phyloP scores from a whole-genome alignment of 2,113 vertebrate species.

The Piliocolobus tephrosceles region DNA sequence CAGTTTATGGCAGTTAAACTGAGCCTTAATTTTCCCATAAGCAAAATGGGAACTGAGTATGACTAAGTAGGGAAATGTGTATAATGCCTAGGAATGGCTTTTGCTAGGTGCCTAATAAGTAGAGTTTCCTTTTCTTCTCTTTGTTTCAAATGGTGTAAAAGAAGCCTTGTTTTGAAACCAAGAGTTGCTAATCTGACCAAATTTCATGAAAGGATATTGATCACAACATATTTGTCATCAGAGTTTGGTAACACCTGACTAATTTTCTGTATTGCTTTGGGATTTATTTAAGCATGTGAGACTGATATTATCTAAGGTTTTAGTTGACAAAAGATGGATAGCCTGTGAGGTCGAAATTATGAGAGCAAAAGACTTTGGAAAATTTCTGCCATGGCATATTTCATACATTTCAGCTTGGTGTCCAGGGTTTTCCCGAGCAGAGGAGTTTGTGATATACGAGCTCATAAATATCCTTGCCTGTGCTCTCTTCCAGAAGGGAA shows the following conservation, averaged over 20 bases:
- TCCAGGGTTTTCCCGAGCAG: not conserved
- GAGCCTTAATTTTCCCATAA: not conserved
- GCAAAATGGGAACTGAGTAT: not conserved
- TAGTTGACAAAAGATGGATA: not conserved
- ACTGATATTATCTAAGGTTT: not conserved
- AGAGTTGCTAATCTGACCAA: not conserved
- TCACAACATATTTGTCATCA: not conserved
- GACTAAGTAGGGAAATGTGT: not conserved
- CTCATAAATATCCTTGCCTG: not conserved
- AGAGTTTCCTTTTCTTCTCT: not conserved
- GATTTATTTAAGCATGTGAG: not conserved
- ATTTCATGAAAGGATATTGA: not conserved
- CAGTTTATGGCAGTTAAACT: not conserved
- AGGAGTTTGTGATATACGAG: not conserved
- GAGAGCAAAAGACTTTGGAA: not conserved
- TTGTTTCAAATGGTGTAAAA: not conserved
- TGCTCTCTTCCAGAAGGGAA: not conserved
- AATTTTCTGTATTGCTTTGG: not conserved
- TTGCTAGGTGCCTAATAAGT: not conserved
- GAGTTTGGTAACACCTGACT: not conserved
- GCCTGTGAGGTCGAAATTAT: not conserved
- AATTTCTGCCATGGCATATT: not conserved
- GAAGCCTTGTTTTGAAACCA: not conserved
- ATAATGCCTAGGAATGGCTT: not conserved
- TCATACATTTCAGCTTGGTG: not conserved